Evolutionary conservation across 2,888 invertebrate species (phyloP), one percentile per base, ranked within the genome.

Genomic region (Fissipunctia ypsillon): DNA sequence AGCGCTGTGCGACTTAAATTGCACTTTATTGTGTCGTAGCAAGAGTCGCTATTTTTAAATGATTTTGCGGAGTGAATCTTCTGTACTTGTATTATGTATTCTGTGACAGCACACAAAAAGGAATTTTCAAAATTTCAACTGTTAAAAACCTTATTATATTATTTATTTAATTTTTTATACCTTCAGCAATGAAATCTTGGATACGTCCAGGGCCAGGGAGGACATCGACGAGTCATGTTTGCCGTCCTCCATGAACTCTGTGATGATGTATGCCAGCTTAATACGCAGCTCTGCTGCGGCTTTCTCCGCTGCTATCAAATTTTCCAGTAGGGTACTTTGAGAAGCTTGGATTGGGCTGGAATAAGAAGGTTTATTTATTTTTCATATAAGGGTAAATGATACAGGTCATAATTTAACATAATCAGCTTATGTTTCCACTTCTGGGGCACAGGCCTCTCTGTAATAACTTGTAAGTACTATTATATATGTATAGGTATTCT

Each of bases 151-250:
- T 25, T 43, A 31, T n/a, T n/a, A n/a, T n/a, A n/a, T n/a, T n/a
- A n/a, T 12, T 31, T 4, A 38, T 4, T n/a, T 4, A 6, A 25
- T 16, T 35, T 19, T 25, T 19, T 22, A n/a, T 70, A 95, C 96
- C 94, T 96, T 96, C 52, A 94, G 72, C 68, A 94, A 75, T 22
- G 96, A 95, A 88, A 96, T 96, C 84, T 95, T 96, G 3, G 96
- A 96, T 3, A 96, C 95, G 75, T 96, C 96, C 80, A 96, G 88
- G 3, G 89, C 91, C 9, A 95, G 84, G 0, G 95, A 96, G 2
- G 93, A 93, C 70, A 94, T 90, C 0, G 95, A 95, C 0, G 94
- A 93, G 63, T 95, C 93, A 70, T 92, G 87, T 67, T 89, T 93
- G 2, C 84, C 90, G 0, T 94, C 93, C 0, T 94, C 94, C 69